Percentiles rank a stretch among this genome's conserved stretches.
These are phyloP conservation scores for Neelides sp. DNA, from an alignment of 1,140 invertebrate genomes.

Conservation along the genomic window DNA sequence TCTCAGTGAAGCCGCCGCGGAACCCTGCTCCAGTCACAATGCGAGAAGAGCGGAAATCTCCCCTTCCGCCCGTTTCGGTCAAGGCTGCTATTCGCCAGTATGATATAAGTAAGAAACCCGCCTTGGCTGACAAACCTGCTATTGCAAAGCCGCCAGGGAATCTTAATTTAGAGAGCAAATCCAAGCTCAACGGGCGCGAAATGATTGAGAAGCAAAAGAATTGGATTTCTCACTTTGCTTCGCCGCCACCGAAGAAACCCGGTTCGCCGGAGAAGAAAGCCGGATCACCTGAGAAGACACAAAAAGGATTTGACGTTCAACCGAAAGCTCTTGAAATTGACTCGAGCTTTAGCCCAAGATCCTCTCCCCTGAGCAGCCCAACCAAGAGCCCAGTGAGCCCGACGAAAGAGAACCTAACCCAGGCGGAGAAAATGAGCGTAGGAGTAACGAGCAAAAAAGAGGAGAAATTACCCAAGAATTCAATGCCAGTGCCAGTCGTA, in stretches of 20 bases:
- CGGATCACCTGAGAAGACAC: conserved; percentile 36
- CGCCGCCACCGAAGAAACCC: conserved; percentile 57
- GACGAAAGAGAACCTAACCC: too few relatives aligned
- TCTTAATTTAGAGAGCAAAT: neutral
- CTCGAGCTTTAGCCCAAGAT: conserved; percentile 6
- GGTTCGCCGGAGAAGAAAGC: conserved; percentile 51
- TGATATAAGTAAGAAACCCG: conserved; percentile 13
- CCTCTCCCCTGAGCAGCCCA: conserved; percentile 11
- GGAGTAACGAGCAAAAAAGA: too few relatives aligned
- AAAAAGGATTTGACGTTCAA: conserved; percentile 20
- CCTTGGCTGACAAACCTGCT: conserved; percentile 18
- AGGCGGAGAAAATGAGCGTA: too few relatives aligned
- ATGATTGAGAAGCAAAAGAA: conserved; percentile 78
- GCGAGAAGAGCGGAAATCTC: neutral
- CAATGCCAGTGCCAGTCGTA: too few relatives aligned
- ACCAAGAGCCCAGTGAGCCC: conserved; percentile 3
- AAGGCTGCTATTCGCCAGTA: conserved; percentile 5
- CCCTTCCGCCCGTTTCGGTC: neutral
- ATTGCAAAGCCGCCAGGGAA: neutral
- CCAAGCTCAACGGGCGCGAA: conserved; percentile 64
- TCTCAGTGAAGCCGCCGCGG: neutral
- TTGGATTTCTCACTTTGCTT: conserved; percentile 69
- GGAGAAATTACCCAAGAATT: too few relatives aligned
- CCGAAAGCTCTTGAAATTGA: conserved; percentile 17
- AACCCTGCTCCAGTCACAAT: neutral